Percentiles rank a stretch among this genome's conserved stretches.
These are phyloP conservation scores for Dascillus cervinus DNA, from an alignment of 2,888 invertebrate genomes.

Conservation along the genomic window DNA sequence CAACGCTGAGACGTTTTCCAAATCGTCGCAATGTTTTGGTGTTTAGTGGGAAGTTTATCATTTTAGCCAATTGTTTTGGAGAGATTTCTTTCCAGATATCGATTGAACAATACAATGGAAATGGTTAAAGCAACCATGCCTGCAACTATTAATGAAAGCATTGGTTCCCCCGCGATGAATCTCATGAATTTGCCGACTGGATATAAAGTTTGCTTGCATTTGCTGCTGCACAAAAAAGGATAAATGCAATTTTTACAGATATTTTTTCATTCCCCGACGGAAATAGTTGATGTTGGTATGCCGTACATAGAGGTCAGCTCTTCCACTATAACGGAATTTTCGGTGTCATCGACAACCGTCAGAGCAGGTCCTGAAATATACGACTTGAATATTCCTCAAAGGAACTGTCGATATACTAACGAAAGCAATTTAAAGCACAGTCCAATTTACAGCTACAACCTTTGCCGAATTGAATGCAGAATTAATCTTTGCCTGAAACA, in stretches of 20 bases:
- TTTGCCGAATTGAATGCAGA: slow-evolving; percentile 37
- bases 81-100: too few relatives aligned
- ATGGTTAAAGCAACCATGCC: too few relatives aligned
- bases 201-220: too few relatives aligned
- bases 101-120: too few relatives aligned
- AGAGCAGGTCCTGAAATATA: slow-evolving; percentile 12
- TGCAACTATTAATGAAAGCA: too few relatives aligned
- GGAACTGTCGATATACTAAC: slow-evolving; percentile 29
- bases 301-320: neutral
- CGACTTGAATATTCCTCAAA: slow-evolving; percentile 25
- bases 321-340: slow-evolving; percentile 6
- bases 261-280: slow-evolving; percentile 21
- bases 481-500: slow-evolving; percentile 29
- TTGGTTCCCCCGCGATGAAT: too few relatives aligned
- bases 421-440: slow-evolving; percentile 30
- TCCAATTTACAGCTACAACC: slow-evolving; percentile 32
- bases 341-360: slow-evolving; percentile 5
- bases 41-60: too few relatives aligned
- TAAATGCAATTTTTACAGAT: slow-evolving; percentile 22
- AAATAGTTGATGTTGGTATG: slow-evolving; percentile 21
- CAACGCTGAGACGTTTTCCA: too few relatives aligned
- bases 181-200: too few relatives aligned
- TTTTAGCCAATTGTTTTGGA: too few relatives aligned
- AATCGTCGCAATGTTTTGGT: too few relatives aligned
- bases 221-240: too few relatives aligned